Base-by-base conservation (phyloP, 1,140 invertebrate species). In the Brachionus plicatilis region DNA sequence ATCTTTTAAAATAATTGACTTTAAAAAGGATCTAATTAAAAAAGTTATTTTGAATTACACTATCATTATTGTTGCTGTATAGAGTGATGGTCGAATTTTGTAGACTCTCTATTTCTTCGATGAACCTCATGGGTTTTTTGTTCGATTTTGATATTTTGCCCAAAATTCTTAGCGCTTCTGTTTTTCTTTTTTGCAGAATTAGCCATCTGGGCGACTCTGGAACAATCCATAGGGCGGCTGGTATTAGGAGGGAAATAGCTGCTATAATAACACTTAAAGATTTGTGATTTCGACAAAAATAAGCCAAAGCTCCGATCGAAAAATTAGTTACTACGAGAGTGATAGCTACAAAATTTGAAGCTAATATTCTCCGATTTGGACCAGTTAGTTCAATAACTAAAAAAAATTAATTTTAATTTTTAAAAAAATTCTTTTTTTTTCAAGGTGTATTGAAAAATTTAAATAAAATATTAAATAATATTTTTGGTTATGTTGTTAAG, bases 141-240 rank as follows among this genome's bases (percentile, higher is more conserved):
- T 82, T 82, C 27, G 79, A 82, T 82, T 45, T 43, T 27, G 79
- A 53, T 41, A 82, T 82, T 65, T 68, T 60, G 14, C 37, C 24
- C 27, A 82, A 45, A 29, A 82, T 65, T 20, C 9, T 29, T 11
- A 33, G 24, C 1, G 79, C 79, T 82, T 82, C 17, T 7, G 56
- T 20, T 29, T 60, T 47, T 82, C 33, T 41, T 14, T 47, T 24
- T 17, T 82, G 33, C 2, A 45, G 14, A 17, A 82, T 82, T 43
- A 82, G 24, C 79, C 79, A 82, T 17, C 79, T 43, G n/a, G 79
- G 79, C 0, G 79, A 82, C 6, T 82, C 79, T 27, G 79, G 79
- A 14, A 82, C 79, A 2, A 82, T 24, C 53, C 53, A 60, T 20
- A 60, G 5, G 8, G 7, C n/a, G 9, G 17, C 53, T 20, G 53